Evolutionary conservation across 2,113 vertebrate genomes (phyloP), one percentile per base, ranked within the genome.

Genomic region (Picathartes gymnocephalus): DNA sequence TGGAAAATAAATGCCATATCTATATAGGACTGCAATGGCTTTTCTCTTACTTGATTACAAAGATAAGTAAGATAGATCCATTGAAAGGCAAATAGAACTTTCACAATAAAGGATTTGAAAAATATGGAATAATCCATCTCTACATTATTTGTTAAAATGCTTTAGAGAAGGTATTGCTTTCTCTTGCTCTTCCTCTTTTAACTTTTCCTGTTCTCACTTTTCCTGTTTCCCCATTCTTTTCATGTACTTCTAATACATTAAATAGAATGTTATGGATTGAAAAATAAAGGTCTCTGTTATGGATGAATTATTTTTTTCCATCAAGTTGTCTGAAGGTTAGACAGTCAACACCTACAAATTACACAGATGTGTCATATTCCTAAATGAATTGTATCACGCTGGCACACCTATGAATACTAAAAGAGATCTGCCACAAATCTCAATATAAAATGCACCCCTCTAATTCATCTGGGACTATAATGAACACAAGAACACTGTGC

Each of bases 321-420:
- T 97, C 80, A 96, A 96, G 60, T 97, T 94, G 70, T 96, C 95
- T 97, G 92, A 97, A 97, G 93, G 91, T 96, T 97, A 97, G 87
- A 86, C 81, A 97, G 86, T 97, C 95, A 97, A 96, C 91, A 96
- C 92, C 95, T 97, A 97, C 92, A 97, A 96, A 98, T 98, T 97
- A 96, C 66, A 92, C 30, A 96, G 91, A 96, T 96, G 45, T 94
- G 88, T 90, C 94, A 95, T 94, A 94, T 90, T 94, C 88, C 93
- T 97, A 97, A 97, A 96, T 97, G 88, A 97, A 97, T 96, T 97
- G 79, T 94, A 90, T 97, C 97, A 96, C 84, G 90, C 88, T 14
- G 12, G 81, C 96, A 84, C 89, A 95, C 92, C 96, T 97, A 87
- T 97, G 95, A 97, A 96, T 97, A 94, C 83, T 96, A 86, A 97